Percentiles rank a stretch among this genome's conserved stretches.
These are phyloP conservation scores for Acanthurus lineatus DNA, from an alignment of 2,797 vertebrate genomes.

Conservation along the genomic window DNA sequence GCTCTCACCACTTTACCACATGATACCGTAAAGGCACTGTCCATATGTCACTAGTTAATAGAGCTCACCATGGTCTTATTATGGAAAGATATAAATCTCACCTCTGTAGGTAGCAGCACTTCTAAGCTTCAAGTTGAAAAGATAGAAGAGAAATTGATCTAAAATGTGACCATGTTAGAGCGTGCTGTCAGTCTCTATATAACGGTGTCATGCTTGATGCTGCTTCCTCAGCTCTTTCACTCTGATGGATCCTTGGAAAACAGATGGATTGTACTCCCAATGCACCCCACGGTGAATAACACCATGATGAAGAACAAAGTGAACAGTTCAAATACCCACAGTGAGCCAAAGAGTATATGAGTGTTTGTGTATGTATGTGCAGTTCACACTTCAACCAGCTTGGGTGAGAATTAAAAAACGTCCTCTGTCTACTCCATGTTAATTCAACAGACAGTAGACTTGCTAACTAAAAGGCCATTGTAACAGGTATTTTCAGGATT, in stretches of 20 bases:
- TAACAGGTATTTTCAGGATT: background rate
- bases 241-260: conserved; percentile 17
- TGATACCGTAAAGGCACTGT: too few relatives aligned
- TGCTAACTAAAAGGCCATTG: background rate
- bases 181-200: conserved; percentile 20
- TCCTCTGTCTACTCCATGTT: background rate
- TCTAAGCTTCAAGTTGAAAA: background rate
- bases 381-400: background rate
- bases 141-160: background rate
- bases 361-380: background rate
- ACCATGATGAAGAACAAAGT: background rate
- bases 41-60: too few relatives aligned
- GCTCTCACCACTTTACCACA: too few relatives aligned
- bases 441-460: background rate
- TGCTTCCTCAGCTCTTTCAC: conserved; percentile 13
- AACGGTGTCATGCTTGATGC: conserved; percentile 12
- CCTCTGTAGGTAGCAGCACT: too few relatives aligned
- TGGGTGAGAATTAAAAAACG: background rate
- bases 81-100: too few relatives aligned
- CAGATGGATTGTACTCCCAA: background rate
- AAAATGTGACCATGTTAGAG: background rate
- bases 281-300: background rate
- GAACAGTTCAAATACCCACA: background rate
- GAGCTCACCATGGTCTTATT: too few relatives aligned
- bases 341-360: background rate